Evolutionary conservation across 2,113 vertebrate genomes (phyloP), one percentile per base, ranked within the genome.

Genomic region (Seriola dumerili): DNA sequence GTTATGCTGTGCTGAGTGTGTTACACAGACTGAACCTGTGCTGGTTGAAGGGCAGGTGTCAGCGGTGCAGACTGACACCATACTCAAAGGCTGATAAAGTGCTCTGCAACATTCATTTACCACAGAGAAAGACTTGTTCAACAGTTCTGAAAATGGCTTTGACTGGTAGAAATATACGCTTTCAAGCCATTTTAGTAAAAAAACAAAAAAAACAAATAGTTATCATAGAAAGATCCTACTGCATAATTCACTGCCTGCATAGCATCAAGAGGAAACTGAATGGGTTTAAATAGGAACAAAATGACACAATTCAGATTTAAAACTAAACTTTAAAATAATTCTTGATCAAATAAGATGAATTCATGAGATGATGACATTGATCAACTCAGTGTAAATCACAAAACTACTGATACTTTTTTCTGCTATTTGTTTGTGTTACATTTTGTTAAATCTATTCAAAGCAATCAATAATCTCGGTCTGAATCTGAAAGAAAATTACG

Each of bases 31-130:
- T 38, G 40, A 58, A 42, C 19, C 63, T 46, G 81, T 70, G 63
- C 40, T 40, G 52, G 46, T 0, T 42, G 70, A 73, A 29, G 16
- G n/a, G 44, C 71, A 11, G 40, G 71, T 11, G 52, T 65, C 48
- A 29, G 54, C 73, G 59, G 58, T 11, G n/a, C 13, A 52, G 69
- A 68, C 44, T n/a, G 81, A 61, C 81, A 80, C 67, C 36, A 52
- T 21, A n/a, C 59, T 54, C 34, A 44, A 85, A 77, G 59, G 61
- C 72, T 62, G 70, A 85, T 83, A 89, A 89, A 89, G 91, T 88
- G 89, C 77, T 77, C 58, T 32, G 69, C 32, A 54, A 84, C 72
- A 80, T 69, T 84, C 57, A 55, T 72, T 42, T 44, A 65, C 65
- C 68, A 40, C 65, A 82, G 17, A 85, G 12, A 66, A 62, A 71